Evolutionary conservation across 1,140 invertebrate species (phyloP).

Genomic region (Nebria ingens): DNA sequence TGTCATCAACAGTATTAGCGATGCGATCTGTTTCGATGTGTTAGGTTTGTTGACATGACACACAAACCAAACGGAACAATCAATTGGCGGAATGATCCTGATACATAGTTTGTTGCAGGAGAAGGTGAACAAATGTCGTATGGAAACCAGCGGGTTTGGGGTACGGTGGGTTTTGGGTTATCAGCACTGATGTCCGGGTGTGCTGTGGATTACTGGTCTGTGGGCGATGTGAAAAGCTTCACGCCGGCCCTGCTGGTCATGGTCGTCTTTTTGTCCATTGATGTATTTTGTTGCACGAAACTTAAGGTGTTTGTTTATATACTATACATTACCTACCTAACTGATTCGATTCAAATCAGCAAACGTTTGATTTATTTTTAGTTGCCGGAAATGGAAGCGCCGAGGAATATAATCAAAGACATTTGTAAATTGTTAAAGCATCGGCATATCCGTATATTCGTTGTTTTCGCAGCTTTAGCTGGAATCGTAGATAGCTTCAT

Average conservation of each 20-base stretch:
- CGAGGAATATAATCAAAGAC: conserved; percentile 52
- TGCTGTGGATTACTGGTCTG: conserved; percentile 47
- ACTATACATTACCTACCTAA: not conserved
- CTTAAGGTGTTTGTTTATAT: conserved; percentile 38
- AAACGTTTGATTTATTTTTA: conserved; percentile 30
- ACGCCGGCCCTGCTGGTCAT: conserved; percentile 58
- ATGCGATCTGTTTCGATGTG: conserved; percentile 71
- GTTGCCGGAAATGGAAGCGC: conserved; percentile 52
- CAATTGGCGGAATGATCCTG: no score
- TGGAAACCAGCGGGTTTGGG: conserved; percentile 67
- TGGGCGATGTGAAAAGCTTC: conserved; percentile 46
- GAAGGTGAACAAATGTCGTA: conserved; percentile 50
- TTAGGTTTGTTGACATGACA: conserved; percentile 47
- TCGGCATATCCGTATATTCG: conserved; percentile 51
- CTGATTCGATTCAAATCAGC: not conserved
- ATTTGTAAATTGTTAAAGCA: conserved; percentile 45
- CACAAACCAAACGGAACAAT: no score
- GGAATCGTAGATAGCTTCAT: conserved; percentile 67
- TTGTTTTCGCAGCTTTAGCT: conserved; percentile 56
- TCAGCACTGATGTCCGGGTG: conserved; percentile 56
- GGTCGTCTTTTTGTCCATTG: conserved; percentile 45
- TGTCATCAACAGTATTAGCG: conserved; percentile 63
- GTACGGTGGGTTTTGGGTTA: conserved; percentile 62
- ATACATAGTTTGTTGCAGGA: not conserved
- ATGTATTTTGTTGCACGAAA: conserved; percentile 50